Percentiles rank a stretch among this genome's conserved stretches.
phyloP scores from a whole-genome alignment of 2,113 vertebrate genomes.

The Varanus komodoensis region DNA sequence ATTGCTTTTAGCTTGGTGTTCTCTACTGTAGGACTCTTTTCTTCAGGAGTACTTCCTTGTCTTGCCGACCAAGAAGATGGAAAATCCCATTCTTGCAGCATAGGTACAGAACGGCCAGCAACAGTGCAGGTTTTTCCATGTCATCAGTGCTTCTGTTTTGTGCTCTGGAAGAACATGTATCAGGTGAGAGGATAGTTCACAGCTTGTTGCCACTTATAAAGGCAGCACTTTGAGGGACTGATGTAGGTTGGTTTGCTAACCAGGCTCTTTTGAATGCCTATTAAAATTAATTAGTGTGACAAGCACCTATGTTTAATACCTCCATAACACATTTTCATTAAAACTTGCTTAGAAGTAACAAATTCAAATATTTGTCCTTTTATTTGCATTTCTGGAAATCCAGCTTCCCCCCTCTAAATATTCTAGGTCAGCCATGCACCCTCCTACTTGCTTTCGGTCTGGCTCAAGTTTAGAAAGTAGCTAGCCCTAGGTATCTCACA shows the following conservation, averaged over 20 bases:
- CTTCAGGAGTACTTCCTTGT: neutral
- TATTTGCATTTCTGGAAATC: neutral
- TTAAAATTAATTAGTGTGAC: neutral
- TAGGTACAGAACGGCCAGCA: neutral
- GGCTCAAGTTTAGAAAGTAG: neutral
- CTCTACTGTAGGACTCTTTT: too few relatives aligned
- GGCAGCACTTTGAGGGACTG: neutral
- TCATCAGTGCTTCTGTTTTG: neutral
- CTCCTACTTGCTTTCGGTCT: neutral
- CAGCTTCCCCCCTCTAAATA: neutral
- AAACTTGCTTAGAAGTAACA: constrained; percentile 50
- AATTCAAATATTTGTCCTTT: neutral
- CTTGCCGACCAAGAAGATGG: neutral
- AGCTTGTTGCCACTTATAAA: neutral
- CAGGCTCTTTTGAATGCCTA: neutral
- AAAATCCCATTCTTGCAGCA: neutral
- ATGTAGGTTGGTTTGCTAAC: neutral
- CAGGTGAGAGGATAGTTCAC: neutral
- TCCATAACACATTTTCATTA: fast-evolving
- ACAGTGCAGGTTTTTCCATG: neutral
- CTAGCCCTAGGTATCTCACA: neutral
- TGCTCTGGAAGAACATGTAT: neutral
- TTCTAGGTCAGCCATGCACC: too few relatives aligned
- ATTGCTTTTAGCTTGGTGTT: neutral
- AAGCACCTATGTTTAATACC: neutral